Conservation (phyloP, 2,797 vertebrate species). For the Triplophysa bombifrons region DNA sequence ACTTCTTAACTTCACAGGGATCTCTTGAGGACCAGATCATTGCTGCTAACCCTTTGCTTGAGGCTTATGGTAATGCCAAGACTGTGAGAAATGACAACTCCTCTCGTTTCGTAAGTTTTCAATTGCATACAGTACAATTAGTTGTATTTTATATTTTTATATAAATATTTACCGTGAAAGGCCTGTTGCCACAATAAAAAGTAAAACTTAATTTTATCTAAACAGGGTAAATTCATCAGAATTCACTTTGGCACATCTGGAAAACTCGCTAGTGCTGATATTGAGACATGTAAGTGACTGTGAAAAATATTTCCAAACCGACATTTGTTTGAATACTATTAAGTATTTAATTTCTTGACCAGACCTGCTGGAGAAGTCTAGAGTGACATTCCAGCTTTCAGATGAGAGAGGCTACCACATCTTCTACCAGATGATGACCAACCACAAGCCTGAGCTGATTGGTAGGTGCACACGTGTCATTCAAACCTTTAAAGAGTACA, state of each 20-base stretch:
- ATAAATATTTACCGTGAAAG: no score
- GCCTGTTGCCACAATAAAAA: no score
- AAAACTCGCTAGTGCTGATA: slow-evolving; percentile 75
- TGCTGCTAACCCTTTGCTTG: slow-evolving; percentile 55
- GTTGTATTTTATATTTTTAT: no score
- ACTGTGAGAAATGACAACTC: slow-evolving; percentile 93
- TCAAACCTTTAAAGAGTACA: not conserved
- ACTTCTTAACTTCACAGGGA: not conserved
- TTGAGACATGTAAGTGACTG: slow-evolving; percentile 73
- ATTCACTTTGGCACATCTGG: slow-evolving; percentile 78
- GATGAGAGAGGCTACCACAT: slow-evolving; percentile 88
- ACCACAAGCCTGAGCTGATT: slow-evolving; percentile 85
- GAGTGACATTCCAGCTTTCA: slow-evolving; percentile 60
- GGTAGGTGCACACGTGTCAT: slow-evolving; percentile 67
- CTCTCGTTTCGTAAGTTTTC: slow-evolving; percentile 82
- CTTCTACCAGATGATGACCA: slow-evolving; percentile 87
- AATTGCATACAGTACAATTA: not conserved
- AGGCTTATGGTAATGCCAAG: slow-evolving; percentile 87
- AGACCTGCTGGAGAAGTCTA: slow-evolving; percentile 69
- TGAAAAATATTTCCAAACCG: no score
- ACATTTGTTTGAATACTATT: no score
- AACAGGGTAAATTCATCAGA: slow-evolving; percentile 79
- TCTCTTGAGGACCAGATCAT: slow-evolving; percentile 58
- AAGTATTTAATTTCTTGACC: not conserved
- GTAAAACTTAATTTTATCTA: not conserved